Percentiles rank a stretch among this genome's conserved stretches.
phyloP scores from a whole-genome alignment of 2,113 vertebrate genomes.

The Piprites chloris region DNA sequence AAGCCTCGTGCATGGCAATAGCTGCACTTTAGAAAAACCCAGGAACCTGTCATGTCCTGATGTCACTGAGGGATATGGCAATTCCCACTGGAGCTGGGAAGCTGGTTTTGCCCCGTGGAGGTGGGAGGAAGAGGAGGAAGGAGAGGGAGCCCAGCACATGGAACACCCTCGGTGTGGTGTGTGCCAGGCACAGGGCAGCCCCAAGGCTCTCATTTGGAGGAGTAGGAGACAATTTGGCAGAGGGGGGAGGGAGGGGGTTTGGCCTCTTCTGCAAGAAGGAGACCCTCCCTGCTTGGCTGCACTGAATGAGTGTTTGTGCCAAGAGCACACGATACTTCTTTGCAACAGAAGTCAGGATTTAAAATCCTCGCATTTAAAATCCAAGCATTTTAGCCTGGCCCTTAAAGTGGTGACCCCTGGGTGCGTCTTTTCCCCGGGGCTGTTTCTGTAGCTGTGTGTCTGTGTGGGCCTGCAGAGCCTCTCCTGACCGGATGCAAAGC shows the following conservation, averaged over 20 bases:
- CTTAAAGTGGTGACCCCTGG: fast-evolving
- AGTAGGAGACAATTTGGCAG: neutral
- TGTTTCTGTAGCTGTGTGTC: neutral
- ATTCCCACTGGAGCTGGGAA: neutral
- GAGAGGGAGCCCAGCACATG: neutral
- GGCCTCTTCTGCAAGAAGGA: neutral
- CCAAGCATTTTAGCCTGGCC: fast-evolving
- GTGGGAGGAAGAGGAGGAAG: neutral
- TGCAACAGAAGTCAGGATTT: neutral
- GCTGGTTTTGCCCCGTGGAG: neutral
- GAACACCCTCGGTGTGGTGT: fast-evolving
- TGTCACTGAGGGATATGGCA: neutral
- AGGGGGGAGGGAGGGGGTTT: fast-evolving
- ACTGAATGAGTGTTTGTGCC: fast-evolving
- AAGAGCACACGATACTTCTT: fast-evolving
- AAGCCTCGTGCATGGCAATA: neutral
- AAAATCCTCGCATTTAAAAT: neutral
- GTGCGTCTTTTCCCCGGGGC: neutral
- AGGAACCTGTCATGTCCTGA: neutral
- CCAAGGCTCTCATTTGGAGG: fast-evolving
- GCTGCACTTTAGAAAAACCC: neutral
- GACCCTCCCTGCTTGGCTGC: neutral
- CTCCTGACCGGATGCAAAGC: neutral
- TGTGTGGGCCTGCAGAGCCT: neutral
- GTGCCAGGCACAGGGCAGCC: neutral